These are phyloP conservation scores for Drosophila neutralis DNA, from an alignment of 2,888 invertebrate species.

Conservation along the genomic window DNA sequence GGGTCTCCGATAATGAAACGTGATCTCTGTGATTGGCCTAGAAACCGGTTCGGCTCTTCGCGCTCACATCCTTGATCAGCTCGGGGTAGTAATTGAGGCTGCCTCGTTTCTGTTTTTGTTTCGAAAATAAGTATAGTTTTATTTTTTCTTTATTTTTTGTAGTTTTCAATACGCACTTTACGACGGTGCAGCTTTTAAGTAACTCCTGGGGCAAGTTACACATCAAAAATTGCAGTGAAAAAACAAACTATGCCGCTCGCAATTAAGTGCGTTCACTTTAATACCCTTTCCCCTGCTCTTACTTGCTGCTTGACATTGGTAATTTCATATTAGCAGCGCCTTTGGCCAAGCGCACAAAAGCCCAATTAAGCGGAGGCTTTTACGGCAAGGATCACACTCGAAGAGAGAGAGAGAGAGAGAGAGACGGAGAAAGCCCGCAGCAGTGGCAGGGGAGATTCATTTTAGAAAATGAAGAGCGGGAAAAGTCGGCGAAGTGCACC, in stretches of 20 bases:
- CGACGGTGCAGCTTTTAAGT: conserved; percentile 40
- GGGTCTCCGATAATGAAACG: conserved; percentile 12
- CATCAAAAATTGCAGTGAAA: not conserved
- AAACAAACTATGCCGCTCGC: conserved; percentile 44
- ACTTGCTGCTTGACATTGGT: conserved; percentile 51
- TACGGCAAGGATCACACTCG: conserved; percentile 41
- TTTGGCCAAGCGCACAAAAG: conserved; percentile 62
- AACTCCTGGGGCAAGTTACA: conserved; percentile 25
- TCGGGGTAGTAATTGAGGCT: conserved; percentile 8
- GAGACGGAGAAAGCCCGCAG: conserved; percentile 8
- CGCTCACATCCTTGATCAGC: conserved; percentile 34
- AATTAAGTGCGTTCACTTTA: conserved; percentile 53
- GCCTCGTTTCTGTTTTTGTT: conserved; percentile 5
- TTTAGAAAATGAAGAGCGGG: conserved; percentile 47
- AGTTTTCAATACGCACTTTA: conserved; percentile 18
- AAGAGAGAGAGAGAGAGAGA: no score
- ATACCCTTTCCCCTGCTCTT: not conserved
- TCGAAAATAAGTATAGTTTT: conserved; percentile 27
- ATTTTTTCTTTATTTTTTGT: conserved; percentile 15
- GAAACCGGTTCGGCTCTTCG: conserved; percentile 27
- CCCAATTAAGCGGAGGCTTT: conserved; percentile 71
- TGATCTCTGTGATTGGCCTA: conserved; percentile 34
- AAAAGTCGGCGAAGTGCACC: conserved; percentile 62
- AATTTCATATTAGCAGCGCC: conserved; percentile 74
- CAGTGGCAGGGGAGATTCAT: conserved; percentile 11